Evolutionary conservation across 2,113 vertebrate species (phyloP).

Genomic region (Psammodynastes pulverulentus): DNA sequence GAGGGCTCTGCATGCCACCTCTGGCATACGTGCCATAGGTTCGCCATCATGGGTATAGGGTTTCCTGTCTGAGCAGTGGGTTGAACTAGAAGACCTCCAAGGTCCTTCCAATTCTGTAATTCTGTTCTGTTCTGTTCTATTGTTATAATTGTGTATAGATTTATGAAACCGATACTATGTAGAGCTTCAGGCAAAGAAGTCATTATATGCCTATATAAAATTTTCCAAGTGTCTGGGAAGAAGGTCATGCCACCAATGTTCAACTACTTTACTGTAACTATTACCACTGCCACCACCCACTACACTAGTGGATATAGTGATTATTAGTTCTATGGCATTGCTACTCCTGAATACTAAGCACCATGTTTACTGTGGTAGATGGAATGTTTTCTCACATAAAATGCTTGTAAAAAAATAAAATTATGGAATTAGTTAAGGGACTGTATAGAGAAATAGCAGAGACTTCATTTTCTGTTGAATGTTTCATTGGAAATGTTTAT

Average conservation of each 20-base stretch:
- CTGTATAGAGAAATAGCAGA: not conserved
- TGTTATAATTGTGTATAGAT: not conserved
- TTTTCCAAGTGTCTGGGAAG: not conserved
- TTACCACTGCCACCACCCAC: not conserved
- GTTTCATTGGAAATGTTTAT: slow-evolving; percentile 24
- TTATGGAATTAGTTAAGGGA: not conserved
- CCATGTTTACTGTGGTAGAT: not conserved
- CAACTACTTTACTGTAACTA: not conserved
- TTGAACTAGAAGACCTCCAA: no score
- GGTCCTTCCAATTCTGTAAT: no score
- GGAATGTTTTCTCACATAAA: not conserved
- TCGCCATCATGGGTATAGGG: no score
- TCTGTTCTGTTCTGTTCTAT: no score
- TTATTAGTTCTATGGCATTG: not conserved
- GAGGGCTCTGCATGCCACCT: no score
- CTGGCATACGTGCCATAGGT: no score
- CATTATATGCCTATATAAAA: not conserved
- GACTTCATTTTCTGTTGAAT: slow-evolving; percentile 19
- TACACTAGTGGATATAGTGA: not conserved
- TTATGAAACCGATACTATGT: not conserved
- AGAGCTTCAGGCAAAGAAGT: not conserved
- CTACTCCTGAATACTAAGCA: not conserved
- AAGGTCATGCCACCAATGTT: not conserved
- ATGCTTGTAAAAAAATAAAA: not conserved
- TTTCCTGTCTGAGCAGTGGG: no score